A percentile compares a stretch with the other conserved stretches of the same genome.
Conservation (phyloP, 2,888 invertebrate genomes). For the Macaria notata region DNA sequence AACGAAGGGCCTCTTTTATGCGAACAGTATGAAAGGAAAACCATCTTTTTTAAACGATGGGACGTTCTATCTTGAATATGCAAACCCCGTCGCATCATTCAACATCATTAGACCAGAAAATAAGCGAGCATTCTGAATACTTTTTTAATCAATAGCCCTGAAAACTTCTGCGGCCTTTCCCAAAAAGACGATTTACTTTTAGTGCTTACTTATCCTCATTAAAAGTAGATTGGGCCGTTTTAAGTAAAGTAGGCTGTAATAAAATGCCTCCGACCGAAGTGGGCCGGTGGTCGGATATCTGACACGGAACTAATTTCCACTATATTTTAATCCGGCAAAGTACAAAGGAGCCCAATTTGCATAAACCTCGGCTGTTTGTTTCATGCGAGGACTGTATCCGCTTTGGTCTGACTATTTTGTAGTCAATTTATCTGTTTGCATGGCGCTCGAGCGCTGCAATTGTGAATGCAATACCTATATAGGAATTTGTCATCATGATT, state of each 20-base stretch:
- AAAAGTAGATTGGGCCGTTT: constrained; percentile 47
- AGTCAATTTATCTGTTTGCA: constrained; percentile 72
- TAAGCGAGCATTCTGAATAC: constrained; percentile 56
- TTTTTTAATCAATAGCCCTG: constrained; percentile 42
- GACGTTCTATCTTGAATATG: constrained; percentile 68
- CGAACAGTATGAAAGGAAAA: constrained; percentile 65
- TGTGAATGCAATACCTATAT: constrained; percentile 23
- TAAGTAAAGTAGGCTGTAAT: constrained; percentile 62
- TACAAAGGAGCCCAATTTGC: constrained; percentile 81
- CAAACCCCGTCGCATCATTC: constrained; percentile 69
- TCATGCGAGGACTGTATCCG: constrained; percentile 77
- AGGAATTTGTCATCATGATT: constrained; percentile 27
- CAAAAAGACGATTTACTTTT: constrained; percentile 31
- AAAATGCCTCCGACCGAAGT: constrained; percentile 66
- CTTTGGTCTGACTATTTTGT: constrained; percentile 71
- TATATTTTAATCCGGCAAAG: constrained; percentile 79
- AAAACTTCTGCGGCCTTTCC: constrained; percentile 27
- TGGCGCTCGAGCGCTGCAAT: constrained; percentile 36
- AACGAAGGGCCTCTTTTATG: constrained; percentile 73
- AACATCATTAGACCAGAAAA: constrained; percentile 72
- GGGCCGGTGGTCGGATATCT: constrained; percentile 65
- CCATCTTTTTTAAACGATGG: constrained; percentile 70
- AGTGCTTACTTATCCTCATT: constrained; percentile 36
- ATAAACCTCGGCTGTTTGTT: constrained; percentile 80
- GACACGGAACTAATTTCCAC: constrained; percentile 79